These are phyloP conservation scores for Euclidia mi DNA, from an alignment of 2,888 invertebrate species.

Conservation along the genomic window DNA sequence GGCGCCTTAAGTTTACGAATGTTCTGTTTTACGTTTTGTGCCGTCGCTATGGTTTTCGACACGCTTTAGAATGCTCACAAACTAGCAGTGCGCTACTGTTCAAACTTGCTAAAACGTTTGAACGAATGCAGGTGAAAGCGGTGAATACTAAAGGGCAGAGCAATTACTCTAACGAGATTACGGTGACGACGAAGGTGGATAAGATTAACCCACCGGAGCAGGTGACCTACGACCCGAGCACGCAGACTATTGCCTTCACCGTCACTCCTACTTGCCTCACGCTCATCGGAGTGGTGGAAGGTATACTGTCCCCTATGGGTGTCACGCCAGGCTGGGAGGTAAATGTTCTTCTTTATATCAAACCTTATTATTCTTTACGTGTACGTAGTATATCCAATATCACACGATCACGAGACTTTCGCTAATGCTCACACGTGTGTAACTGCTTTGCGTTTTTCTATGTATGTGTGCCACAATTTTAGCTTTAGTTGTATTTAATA, in stretches of 20 bases:
- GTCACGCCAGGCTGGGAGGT: slow-evolving; percentile 80
- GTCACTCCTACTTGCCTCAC: slow-evolving; percentile 95
- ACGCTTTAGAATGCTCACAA: slow-evolving; percentile 65
- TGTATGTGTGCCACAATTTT: not conserved
- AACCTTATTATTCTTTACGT: not conserved
- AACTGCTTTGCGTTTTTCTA: slow-evolving; percentile 17
- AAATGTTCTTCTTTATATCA: slow-evolving; percentile 24
- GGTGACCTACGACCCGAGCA: slow-evolving; percentile 95
- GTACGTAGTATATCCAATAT: slow-evolving; percentile 3
- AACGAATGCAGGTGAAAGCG: slow-evolving; percentile 92
- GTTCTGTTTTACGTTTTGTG: slow-evolving; percentile 62
- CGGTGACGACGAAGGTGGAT: slow-evolving; percentile 95
- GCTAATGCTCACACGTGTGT: slow-evolving; percentile 20
- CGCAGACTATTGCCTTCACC: slow-evolving; percentile 94
- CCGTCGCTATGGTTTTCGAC: slow-evolving; percentile 63
- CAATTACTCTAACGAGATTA: slow-evolving; percentile 95
- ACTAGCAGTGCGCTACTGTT: slow-evolving; percentile 20
- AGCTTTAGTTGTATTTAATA: slow-evolving; percentile 4
- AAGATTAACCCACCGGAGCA: slow-evolving; percentile 95
- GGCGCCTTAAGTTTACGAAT: slow-evolving; percentile 50
- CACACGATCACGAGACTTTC: slow-evolving; percentile 13
- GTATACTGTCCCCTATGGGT: slow-evolving; percentile 87
- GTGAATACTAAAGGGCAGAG: slow-evolving; percentile 96
- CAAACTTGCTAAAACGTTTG: slow-evolving; percentile 32
- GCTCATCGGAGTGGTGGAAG: slow-evolving; percentile 94